Base-by-base conservation (phyloP, 1,140 invertebrate genomes). In the Anastrepha obliqua region DNA sequence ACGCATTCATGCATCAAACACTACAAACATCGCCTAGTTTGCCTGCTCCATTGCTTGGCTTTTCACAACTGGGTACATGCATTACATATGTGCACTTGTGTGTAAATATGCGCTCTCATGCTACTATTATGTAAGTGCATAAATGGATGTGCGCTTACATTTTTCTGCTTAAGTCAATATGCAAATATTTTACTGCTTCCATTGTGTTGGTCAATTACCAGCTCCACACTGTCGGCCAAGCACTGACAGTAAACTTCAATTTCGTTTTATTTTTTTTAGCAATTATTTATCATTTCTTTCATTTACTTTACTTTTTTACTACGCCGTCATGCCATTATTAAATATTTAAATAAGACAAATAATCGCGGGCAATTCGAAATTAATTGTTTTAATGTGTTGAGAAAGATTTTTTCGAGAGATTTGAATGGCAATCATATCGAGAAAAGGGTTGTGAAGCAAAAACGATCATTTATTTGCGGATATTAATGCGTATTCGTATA, bases 101-200 rank as follows among this genome's bases (percentile, higher is more conserved):
- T 70, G 65, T 15, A 3, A 17, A 13, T 70, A 39, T 47, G 20
- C 11, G 29, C 39, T 20, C 1, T 4, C 29, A 11, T n/a, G 29
- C 64, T 29, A 29, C 29, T 29, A 42, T 67, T 55, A 11, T 55
- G 2, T 55, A 6, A 11, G 6, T 55, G 51, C 11, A 55, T 55
- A 29, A 29, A 29, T 29, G 29, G 29, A 8, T 55, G 51, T 55
- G 51, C 11, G 29, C 64, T 29, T 9, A 13, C 67, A 74, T 74
- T 74, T 74, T 74, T 74, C 67, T 39, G 67, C 67, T 74, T 74
- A 74, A 17, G 42, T 74, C 67, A 74, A 74, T 74, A 74, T 74
- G 67, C 67, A 74, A 74, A 74, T 74, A 74, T 74, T 74, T 74
- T 17, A 67, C 39, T 17, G 42, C 67, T 74, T 74, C 67, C 67